Percentiles rank a stretch among this genome's conserved stretches.
Evolutionary conservation across 2,888 invertebrate species (phyloP).

Genomic region (Archips xylosteana): DNA sequence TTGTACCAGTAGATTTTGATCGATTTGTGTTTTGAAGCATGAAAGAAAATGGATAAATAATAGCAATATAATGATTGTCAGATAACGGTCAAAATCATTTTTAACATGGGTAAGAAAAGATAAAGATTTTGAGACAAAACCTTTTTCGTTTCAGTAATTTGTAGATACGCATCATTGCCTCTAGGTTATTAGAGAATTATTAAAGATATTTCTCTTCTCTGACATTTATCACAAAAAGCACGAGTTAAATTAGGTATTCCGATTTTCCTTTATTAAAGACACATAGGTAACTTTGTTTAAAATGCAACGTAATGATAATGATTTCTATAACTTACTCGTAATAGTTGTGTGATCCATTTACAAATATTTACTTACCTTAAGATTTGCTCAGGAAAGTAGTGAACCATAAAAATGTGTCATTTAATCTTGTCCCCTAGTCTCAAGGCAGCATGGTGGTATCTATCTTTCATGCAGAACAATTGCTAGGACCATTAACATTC

Average conservation of each 20-base stretch:
- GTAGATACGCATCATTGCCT: not conserved
- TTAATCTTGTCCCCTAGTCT: not conserved
- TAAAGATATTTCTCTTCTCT: not conserved
- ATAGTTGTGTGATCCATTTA: no score
- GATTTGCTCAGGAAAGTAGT: no score
- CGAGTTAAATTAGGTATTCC: no score
- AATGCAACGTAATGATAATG: no score
- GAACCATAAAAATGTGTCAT: not conserved
- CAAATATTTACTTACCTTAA: no score
- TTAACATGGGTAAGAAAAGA: not conserved
- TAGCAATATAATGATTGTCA: not conserved
- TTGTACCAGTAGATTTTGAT: not conserved
- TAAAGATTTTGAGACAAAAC: not conserved
- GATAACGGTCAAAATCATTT: not conserved
- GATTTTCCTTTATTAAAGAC: no score
- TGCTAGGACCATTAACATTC: constrained; percentile 74
- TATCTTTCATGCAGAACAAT: constrained; percentile 64
- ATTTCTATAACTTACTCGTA: no score
- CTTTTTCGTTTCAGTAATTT: not conserved
- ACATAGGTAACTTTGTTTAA: no score
- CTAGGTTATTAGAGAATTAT: not conserved
- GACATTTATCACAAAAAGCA: not conserved
- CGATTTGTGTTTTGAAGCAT: not conserved
- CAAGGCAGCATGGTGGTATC: constrained; percentile 42
- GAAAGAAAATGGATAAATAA: not conserved